Evolutionary conservation across 1,140 invertebrate species (phyloP), one percentile per base, ranked within the genome.

Genomic region (Drosophila auraria): DNA sequence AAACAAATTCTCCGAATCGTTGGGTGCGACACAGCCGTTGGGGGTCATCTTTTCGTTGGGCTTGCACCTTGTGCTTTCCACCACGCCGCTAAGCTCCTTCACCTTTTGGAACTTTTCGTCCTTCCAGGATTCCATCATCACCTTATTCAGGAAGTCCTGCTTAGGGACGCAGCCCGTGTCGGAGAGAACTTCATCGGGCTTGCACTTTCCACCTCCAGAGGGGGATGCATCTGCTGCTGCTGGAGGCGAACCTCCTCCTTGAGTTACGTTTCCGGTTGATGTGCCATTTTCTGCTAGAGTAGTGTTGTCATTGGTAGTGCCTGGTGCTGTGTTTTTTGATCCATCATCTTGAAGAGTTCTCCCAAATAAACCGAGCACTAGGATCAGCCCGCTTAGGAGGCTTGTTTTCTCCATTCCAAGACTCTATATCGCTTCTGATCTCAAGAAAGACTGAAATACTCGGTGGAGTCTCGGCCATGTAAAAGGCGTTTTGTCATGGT

Each of bases 151-250:
- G 40, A 62, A 73, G 1, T 0, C 1, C 0, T 78, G 49, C 2
- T 65, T 69, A 65, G 75, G 30, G 0, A 83, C 40, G 27, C 82
- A 84, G 1, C 81, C 81, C 5, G 40, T 50, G 0, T 20, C 6
- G 9, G 69, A 68, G 2, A 78, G 14, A 7, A 84, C 8, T 57
- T 84, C 49, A 15, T 5, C 45, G 0, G 45, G 15, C 17, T 62
- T 47, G 53, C 82, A 84, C 8, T 45, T 1, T 2, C 49, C 30
- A 5, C 51, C 51, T 36, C 9, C 33, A 11, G 30, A 5, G 7
- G 49, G 11, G 8, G 20, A 2, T 3, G 33, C 0, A 8, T 15
- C 20, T 20, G 27, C 42, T 14, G 23, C 2, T 11, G 3, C 14
- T 12, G 12, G 1, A 8, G n/a, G 2, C 12, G 40, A 27, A 53